A percentile compares a stretch with the other conserved stretches of the same genome.
phyloP scores from a whole-genome alignment of 2,888 invertebrate genomes.

The Eupithecia inturbata region DNA sequence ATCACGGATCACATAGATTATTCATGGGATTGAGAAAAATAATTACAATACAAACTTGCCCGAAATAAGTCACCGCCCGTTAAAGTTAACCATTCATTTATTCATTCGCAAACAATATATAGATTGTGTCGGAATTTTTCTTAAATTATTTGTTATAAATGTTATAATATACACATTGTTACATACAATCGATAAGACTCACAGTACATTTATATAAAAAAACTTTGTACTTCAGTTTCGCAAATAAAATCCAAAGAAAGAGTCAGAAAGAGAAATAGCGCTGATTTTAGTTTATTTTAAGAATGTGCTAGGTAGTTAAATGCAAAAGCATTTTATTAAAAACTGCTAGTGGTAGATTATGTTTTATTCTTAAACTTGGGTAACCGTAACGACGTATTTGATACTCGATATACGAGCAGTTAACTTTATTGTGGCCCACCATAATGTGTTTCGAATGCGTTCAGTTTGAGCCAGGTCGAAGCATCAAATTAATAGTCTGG shows the following conservation, averaged over 20 bases:
- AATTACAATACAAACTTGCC: too few relatives aligned
- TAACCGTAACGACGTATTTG: slow-evolving; percentile 36
- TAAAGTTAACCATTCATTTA: too few relatives aligned
- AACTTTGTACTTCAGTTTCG: too few relatives aligned
- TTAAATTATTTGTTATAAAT: too few relatives aligned
- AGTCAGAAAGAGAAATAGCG: not conserved
- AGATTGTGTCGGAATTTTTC: too few relatives aligned
- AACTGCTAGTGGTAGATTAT: not conserved
- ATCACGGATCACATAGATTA: too few relatives aligned
- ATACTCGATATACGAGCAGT: slow-evolving; percentile 48
- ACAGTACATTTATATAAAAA: too few relatives aligned
- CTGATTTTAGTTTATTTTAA: not conserved
- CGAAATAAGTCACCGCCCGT: too few relatives aligned
- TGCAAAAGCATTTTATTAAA: not conserved
- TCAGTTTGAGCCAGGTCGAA: slow-evolving; percentile 55
- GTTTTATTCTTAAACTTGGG: not conserved
- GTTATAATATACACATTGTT: too few relatives aligned
- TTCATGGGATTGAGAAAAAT: too few relatives aligned
- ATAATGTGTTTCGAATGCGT: slow-evolving; percentile 60
- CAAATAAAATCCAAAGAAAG: not conserved
- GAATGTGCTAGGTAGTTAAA: not conserved
- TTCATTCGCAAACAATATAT: too few relatives aligned
- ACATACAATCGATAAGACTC: too few relatives aligned
- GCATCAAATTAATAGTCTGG: slow-evolving; percentile 72
- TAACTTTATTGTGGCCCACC: slow-evolving; percentile 56